Evolutionary conservation across 1,140 invertebrate species (phyloP), one percentile per base, ranked within the genome.

Genomic region (Pachypeltis micranthus): DNA sequence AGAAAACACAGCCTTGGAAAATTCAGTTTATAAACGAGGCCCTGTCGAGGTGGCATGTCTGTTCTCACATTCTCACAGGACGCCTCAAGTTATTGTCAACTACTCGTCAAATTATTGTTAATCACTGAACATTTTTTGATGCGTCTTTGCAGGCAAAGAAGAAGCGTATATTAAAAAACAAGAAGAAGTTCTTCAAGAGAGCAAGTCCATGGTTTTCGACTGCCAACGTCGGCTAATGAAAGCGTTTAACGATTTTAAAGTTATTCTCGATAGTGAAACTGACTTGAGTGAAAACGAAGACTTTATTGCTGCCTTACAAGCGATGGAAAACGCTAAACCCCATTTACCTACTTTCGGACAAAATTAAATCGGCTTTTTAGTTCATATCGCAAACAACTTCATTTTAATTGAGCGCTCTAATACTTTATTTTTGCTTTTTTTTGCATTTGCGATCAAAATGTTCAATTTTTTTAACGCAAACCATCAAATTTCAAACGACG

Each of bases 121-220:
- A n/a, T 44, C n/a, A 23, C 44, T 47, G 34, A 47, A 0, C 59
- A 1, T 44, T 21, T 21, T 19, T 1, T 27, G 7, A n/a, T 27
- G 0, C 34, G 19, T 25, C 16, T 27, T 72, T 66, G 73, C 77
- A 75, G 87, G 84, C 1, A 84, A 86, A 72, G 91, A 94, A 77
- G 87, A 87, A 69, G 85, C 91, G 76, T 84, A 87, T 26, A 81
- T 94, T 54, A 82, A 81, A 61, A 93, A 95, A 72, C 90, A 95
- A 75, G 84, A 91, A 71, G 88, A 92, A 75, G 88, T 93, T 1
- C 76, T 93, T 28, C 84, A 88, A 69, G 91, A 95, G 73, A 86
- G 84, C 24, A 75, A 88, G 62, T 90, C 91, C 86, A 94, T 95
- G 88, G 80, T 93, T 47, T 89, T 90, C 1, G 90, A 93, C 71